Conservation (phyloP, 2,888 invertebrate genomes). For the Ryuthela nishihirai region DNA sequence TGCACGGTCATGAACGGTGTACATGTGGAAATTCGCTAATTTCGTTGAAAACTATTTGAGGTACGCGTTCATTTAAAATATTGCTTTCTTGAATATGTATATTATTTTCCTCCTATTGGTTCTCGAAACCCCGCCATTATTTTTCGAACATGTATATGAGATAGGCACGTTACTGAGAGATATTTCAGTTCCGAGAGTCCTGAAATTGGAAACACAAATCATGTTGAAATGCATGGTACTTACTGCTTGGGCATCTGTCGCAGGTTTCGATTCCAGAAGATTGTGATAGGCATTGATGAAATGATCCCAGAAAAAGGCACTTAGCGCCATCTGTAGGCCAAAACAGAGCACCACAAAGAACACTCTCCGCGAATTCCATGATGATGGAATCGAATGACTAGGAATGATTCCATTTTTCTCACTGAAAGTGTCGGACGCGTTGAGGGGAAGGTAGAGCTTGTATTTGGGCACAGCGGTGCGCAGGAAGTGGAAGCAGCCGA, state of each 20-base stretch:
- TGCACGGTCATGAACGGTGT: too few species aligned
- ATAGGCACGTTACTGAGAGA: too few species aligned
- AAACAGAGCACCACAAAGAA: conserved; percentile 53
- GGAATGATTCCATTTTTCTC: conserved; percentile 6
- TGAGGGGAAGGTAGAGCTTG: conserved; percentile 35
- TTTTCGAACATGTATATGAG: too few species aligned
- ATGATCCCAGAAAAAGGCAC: conserved; percentile 77
- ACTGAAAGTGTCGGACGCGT: conserved; percentile 21
- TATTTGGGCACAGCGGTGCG: conserved; percentile 20
- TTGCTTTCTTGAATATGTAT: too few species aligned
- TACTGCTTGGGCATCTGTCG: conserved; percentile 35
- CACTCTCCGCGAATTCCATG: conserved; percentile 63
- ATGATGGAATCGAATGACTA: not conserved
- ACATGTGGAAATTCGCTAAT: too few species aligned
- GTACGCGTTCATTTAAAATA: too few species aligned
- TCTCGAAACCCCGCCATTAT: too few species aligned
- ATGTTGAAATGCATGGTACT: too few species aligned
- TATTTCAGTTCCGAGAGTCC: too few species aligned
- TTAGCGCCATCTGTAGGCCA: conserved; percentile 62
- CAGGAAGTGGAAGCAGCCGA: conserved; percentile 51
- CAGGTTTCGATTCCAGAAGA: conserved; percentile 60
- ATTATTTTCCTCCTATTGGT: too few species aligned
- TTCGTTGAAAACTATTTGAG: too few species aligned
- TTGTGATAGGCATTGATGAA: conserved; percentile 76
- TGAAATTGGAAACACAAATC: too few species aligned